These are phyloP conservation scores for Megastigmus dorsalis DNA, from an alignment of 2,888 invertebrate genomes.

Conservation along the genomic window DNA sequence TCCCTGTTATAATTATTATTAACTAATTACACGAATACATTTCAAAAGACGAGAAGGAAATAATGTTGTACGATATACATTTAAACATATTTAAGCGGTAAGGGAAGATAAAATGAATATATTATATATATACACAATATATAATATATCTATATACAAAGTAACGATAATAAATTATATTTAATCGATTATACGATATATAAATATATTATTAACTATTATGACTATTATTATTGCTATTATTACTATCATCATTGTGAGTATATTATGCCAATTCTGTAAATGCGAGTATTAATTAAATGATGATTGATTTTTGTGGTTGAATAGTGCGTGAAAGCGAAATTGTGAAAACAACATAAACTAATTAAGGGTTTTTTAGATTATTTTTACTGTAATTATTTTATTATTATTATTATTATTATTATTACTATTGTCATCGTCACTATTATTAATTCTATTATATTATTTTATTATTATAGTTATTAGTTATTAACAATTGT, in stretches of 20 bases:
- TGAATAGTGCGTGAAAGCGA: slow-evolving; percentile 39
- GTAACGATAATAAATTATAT: slow-evolving; percentile 67
- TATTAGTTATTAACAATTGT: slow-evolving; percentile 36
- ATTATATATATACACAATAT: slow-evolving; percentile 61
- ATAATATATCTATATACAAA: slow-evolving; percentile 66
- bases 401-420: slow-evolving; percentile 35
- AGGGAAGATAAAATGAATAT: slow-evolving; percentile 58
- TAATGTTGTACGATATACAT: slow-evolving; percentile 58
- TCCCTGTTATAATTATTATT: slow-evolving; percentile 63
- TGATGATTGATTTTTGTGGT: slow-evolving; percentile 43
- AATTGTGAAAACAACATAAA: slow-evolving; percentile 53
- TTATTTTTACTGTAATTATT: slow-evolving; percentile 45
- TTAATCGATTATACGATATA: slow-evolving; percentile 60
- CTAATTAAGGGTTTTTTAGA: slow-evolving; percentile 47
- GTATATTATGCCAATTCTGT: slow-evolving; percentile 67
- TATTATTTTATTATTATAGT: slow-evolving; percentile 30
- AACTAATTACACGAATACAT: slow-evolving; percentile 60
- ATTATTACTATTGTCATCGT: slow-evolving; percentile 39
- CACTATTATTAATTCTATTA: slow-evolving; percentile 44
- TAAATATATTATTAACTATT: slow-evolving; percentile 46
- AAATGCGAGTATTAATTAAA: slow-evolving; percentile 66
- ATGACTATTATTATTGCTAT: slow-evolving; percentile 56
- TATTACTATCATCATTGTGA: slow-evolving; percentile 64
- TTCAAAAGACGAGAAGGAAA: slow-evolving; percentile 55
- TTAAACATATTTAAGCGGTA: slow-evolving; percentile 50